Evolutionary conservation across 2,888 invertebrate genomes (phyloP).

Genomic region (Hoplodrina ambigua): DNA sequence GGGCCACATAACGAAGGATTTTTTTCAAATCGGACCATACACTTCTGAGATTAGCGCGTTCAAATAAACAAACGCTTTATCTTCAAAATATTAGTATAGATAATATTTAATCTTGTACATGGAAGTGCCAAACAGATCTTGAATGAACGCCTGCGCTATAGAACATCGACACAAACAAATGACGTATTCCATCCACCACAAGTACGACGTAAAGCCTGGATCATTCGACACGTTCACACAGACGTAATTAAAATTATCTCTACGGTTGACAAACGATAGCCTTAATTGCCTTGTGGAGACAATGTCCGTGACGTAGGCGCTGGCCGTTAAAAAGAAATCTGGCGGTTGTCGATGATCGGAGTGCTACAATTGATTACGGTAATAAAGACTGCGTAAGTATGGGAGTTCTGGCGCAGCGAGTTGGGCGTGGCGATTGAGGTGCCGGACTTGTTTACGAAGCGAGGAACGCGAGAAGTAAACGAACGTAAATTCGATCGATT

Average conservation of each 20-base stretch:
- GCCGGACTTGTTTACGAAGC: slow-evolving; percentile 9
- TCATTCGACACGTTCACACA: slow-evolving; percentile 23
- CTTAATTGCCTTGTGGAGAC: slow-evolving; percentile 34
- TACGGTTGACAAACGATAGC: slow-evolving; percentile 29
- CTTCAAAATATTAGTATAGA: too few relatives aligned
- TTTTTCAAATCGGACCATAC: too few relatives aligned
- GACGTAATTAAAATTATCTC: slow-evolving; percentile 31
- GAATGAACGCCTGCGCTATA: slow-evolving; percentile 14
- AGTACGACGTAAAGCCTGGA: slow-evolving; percentile 32
- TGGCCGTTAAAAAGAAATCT: slow-evolving; percentile 19
- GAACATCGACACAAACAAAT: slow-evolving; percentile 1
- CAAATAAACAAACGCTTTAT: too few relatives aligned
- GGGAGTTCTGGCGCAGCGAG: background rate
- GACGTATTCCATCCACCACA: slow-evolving; percentile 20
- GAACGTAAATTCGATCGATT: background rate
- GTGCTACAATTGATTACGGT: slow-evolving; percentile 20
- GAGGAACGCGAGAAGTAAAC: background rate
- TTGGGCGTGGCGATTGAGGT: slow-evolving; percentile 21
- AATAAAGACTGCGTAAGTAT: slow-evolving; percentile 8
- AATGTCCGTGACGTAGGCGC: slow-evolving; percentile 33
- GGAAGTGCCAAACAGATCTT: slow-evolving; percentile 5
- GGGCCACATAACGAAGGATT: too few relatives aligned
- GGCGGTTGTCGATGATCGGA: slow-evolving; percentile 7
- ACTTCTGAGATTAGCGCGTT: too few relatives aligned
- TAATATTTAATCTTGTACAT: background rate